Base-by-base conservation (phyloP, 23 tunicate genomes). In the Trididemnum clinides region DNA sequence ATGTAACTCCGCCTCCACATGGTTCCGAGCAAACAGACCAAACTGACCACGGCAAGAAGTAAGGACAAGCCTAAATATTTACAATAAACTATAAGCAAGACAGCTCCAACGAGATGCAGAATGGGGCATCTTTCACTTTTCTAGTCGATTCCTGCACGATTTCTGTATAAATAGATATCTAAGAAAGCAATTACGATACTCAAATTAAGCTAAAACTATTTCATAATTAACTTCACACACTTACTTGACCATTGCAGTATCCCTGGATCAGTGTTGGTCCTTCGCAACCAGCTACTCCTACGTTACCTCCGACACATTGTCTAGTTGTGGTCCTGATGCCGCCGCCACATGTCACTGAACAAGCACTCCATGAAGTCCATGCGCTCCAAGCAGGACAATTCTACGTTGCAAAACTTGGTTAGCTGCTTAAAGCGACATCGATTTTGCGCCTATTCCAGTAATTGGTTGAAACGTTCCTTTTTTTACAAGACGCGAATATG, bases 21-120 rank as follows among this genome's bases (percentile, higher is more conserved):
- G 82, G 81, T 39, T 34, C 65, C 26, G 65, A 54, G 64, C 98
- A 95, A 0, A 29, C 71, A 3, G 98, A 37, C 95, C 95, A 95
- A 2, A 27, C 66, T 1, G 86, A 32, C 91, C 91, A 87, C 1
- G 49, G 33, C 5, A 64, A 20, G n/a, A 26, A 87, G 37, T 30
- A 44, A 20, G 97, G 92, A 50, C 97, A 92, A 23, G 39, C 39
- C 97, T 92, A 38, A 19, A 30, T 71, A 27, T 12, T 19, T 18
- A 71, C 30, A 33, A 12, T 28, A 29, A 71, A 29, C 18, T 21
- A 6, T 10, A 21, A 21, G 27, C 71, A 63, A 44, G 15, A n/a
- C n/a, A n/a, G n/a, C n/a, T n/a, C n/a, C n/a, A n/a, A n/a, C n/a
- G n/a, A n/a, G n/a, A n/a, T n/a, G n/a, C n/a, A n/a, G n/a, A n/a